Base-by-base conservation (phyloP, 1,140 invertebrate species). In the Ceratosolen solmsi region DNA sequence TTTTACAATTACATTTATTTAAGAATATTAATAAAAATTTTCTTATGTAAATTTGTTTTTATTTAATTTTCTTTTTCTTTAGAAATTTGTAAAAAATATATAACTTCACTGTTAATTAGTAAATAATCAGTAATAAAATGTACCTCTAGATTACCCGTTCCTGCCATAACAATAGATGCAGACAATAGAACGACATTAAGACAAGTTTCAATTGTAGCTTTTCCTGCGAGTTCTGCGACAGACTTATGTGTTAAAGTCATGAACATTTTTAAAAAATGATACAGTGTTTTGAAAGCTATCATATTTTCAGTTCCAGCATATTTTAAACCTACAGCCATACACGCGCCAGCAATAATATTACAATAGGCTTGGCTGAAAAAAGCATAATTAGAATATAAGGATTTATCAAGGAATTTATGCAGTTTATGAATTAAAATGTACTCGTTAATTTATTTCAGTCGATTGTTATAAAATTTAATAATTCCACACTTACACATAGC, bases 291-390 rank as follows among this genome's bases (percentile, higher is more conserved):
- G 81, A 96, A 96, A 2, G 98, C 98, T 77, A 95, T 93, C 79
- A 94, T 92, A 90, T 98, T 95, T 63, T 96, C 96, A 9, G 97
- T 96, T 63, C 98, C 98, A 22, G 98, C 98, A 92, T 96, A 99
- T 86, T 96, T 96, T 13, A 99, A 92, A 2, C 97, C 98, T 82
- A 99, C 90, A n/a, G 96, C 96, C 92, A 99, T 96, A 88, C 97
- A 98, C 15, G 97, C 97, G 49, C 98, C 98, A 46, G 97, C 96
- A 71, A 99, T 93, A 80, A 99, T 98, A 89, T 99, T 98, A 89
- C 97, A 98, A 91, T 98, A 99, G 0, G 97, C 97, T 93, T 99
- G 98, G 86, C 96, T 96, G 89, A 60, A 93, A 93, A 73, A 84
- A n/a, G n/a, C n/a, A n/a, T n/a, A n/a, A n/a, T n/a, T n/a, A n/a